Base-by-base conservation (phyloP, 1,140 invertebrate species). In the Pseudomyrmex flavicornis region DNA sequence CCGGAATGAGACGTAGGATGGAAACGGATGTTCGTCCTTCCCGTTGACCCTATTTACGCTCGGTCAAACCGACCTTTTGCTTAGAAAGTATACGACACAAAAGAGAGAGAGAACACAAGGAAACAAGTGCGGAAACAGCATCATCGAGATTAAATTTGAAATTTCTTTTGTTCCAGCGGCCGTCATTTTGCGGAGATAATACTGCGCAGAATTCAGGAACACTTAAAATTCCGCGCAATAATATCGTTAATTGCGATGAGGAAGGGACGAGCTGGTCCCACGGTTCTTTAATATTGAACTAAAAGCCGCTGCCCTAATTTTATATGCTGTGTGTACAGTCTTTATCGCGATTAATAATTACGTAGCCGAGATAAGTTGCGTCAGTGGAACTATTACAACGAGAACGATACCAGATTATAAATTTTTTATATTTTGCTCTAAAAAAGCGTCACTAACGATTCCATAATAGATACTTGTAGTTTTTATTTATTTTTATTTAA, bases 11-110 rank as follows among this genome's bases (percentile, higher is more conserved):
- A 82, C 26, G 26, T 50, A 68, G 74, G 65, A 17, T 68, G 44
- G 83, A 82, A 35, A 69, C 56, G 82, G 50, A 79, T 79, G 35
- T 63, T 73, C 35, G 54, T 17, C 58, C 54, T 58, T 50, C 13
- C 26, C 50, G 52, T 85, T 73, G 69, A 73, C 50, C 77, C 68
- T 56, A 54, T 82, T 82, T 74, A 70, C 83, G 76, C 44, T 80
- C 54, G 54, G 76, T 72, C 65, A 80, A 72, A 70, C 50, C 66
- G 56, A 58, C 46, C 76, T 44, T 80, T 72, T 58, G 20, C 44
- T 72, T 80, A 59, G 46, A 46, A 46, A 80, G 54, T 17, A 59
- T 61, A 80, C 61, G 54, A 80, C 76, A 72, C 54, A 44, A n/a
- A 80, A 61, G 56, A 80, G 15, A 3, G 5, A 35, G 5, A 80